Percentiles rank a stretch among this genome's conserved stretches.
Evolutionary conservation across 2,113 vertebrate genomes (phyloP).

Genomic region (Lepisosteus oculatus): DNA sequence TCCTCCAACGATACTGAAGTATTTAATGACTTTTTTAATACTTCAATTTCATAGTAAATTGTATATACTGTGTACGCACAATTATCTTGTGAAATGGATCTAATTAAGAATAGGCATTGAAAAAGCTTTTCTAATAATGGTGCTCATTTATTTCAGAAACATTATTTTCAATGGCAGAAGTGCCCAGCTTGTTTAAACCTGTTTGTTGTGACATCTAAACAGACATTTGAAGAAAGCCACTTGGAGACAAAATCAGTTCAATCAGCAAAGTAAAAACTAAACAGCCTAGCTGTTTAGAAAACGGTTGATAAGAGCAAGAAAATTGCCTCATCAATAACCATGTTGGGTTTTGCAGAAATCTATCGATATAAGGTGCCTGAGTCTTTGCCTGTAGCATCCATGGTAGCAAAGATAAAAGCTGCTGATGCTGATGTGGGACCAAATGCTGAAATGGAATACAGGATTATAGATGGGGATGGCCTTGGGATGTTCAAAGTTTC

Average conservation of each 20-base stretch:
- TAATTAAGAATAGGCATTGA: no score
- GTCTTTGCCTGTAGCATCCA: constrained; percentile 78
- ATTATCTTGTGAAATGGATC: no score
- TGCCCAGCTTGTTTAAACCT: no score
- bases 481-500: constrained; percentile 83
- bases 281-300: constrained; percentile 7
- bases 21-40: no score
- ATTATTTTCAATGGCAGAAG: no score
- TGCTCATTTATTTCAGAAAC: no score
- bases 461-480: constrained; percentile 87
- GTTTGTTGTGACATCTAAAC: no score
- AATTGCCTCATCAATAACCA: constrained; percentile 28
- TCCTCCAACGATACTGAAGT: no score
- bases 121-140: no score
- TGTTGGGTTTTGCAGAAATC: constrained; percentile 69
- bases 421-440: constrained; percentile 81
- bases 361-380: constrained; percentile 89
- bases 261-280: not conserved
- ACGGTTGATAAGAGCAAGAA: constrained; percentile 34
- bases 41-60: no score
- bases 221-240: not conserved
- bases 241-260: not conserved
- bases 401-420: constrained; percentile 90
- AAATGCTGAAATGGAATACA: constrained; percentile 94
- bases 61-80: no score